Conservation (phyloP, 2,888 invertebrate species). For the Cephus pulcher region DNA sequence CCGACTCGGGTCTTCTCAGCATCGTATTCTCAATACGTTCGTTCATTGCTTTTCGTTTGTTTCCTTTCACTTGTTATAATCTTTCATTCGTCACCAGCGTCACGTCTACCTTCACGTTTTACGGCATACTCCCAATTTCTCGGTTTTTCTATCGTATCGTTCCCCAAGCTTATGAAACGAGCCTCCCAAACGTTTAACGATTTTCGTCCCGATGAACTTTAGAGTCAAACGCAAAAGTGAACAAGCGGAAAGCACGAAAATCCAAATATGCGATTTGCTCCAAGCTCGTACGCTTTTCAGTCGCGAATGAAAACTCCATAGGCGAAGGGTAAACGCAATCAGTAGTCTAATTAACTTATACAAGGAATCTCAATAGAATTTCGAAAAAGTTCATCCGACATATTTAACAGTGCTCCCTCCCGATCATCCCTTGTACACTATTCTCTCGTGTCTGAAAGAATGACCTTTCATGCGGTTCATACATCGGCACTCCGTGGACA, state of each 20-base stretch:
- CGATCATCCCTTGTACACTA: background rate
- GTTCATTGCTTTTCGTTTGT: background rate
- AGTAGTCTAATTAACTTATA: background rate
- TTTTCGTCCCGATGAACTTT: background rate
- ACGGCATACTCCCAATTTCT: background rate
- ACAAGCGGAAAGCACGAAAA: no score
- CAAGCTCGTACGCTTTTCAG: background rate
- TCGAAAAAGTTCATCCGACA: background rate
- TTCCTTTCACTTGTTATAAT: background rate
- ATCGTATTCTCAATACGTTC: background rate
- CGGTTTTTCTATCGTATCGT: background rate
- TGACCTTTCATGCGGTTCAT: background rate
- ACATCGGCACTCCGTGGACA: constrained; percentile 34
- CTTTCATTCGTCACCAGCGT: background rate
- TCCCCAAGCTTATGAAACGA: background rate
- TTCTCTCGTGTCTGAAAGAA: background rate
- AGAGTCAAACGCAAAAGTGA: background rate
- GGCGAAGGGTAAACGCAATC: background rate
- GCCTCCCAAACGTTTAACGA: background rate
- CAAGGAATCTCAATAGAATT: background rate
- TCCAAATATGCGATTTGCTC: no score
- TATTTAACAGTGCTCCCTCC: background rate
- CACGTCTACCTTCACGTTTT: background rate
- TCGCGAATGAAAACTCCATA: background rate
- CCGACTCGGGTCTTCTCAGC: constrained; percentile 49